Percentiles rank a stretch among this genome's conserved stretches.
Conservation (phyloP, 2,797 vertebrate species). For the Oryzias sinensis region DNA sequence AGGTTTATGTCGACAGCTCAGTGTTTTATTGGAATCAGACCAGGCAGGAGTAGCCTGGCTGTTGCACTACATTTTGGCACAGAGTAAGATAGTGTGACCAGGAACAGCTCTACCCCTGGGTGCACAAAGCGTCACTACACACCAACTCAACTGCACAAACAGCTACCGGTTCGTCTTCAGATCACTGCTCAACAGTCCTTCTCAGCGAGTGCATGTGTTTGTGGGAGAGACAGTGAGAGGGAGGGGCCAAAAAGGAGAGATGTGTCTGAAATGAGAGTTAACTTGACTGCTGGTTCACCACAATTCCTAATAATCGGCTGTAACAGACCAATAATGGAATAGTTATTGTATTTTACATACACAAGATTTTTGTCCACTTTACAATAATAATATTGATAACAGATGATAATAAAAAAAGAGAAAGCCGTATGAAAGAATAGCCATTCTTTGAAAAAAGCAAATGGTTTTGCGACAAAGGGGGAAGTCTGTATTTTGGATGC, state of each 20-base stretch:
- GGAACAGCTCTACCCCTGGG: constrained; percentile 91
- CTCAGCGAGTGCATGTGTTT: constrained; percentile 45
- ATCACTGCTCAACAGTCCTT: constrained; percentile 67
- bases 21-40: constrained; percentile 93
- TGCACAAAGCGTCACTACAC: constrained; percentile 91
- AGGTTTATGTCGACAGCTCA: constrained; percentile 81
- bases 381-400: constrained; percentile 68
- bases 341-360: constrained; percentile 70
- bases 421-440: constrained; percentile 61
- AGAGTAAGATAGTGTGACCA: constrained; percentile 95
- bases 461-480: constrained; percentile 54
- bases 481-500: constrained; percentile 39
- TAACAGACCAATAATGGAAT: constrained; percentile 72
- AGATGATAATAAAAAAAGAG: constrained; percentile 39
- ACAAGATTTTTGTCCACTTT: constrained; percentile 70
- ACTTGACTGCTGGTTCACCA: constrained; percentile 72
- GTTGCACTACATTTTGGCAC: constrained; percentile 99
- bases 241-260: constrained; percentile 20
- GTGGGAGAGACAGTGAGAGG: constrained; percentile 20
- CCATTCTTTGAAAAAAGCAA: constrained; percentile 58
- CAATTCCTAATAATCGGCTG: constrained; percentile 60
- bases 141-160: constrained; percentile 64
- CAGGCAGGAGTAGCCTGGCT: constrained; percentile 93
- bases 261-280: constrained; percentile 68
- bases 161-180: constrained; percentile 55